These are phyloP conservation scores for Poecile montanus DNA, from an alignment of 2,797 vertebrate genomes.

Conservation along the genomic window DNA sequence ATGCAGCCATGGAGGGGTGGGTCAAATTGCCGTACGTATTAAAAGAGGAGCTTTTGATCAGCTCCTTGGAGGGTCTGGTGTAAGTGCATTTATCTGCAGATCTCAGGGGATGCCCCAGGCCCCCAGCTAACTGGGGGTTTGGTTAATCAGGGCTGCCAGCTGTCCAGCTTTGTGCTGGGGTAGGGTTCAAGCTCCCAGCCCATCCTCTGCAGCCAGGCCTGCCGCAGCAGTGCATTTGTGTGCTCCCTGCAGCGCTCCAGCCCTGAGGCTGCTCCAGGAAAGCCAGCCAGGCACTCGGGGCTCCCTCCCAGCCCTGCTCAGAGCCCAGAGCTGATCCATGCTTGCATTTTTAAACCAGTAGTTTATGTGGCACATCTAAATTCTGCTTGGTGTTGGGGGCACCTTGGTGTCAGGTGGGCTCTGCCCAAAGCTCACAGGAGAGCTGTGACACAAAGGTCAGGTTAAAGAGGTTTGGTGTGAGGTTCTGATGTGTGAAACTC, in stretches of 20 bases:
- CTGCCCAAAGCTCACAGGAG: neutral
- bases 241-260: neutral
- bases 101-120: constrained; percentile 25
- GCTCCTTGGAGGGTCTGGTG: neutral
- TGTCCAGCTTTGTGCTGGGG: neutral
- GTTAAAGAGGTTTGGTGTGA: neutral
- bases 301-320: neutral
- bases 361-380: neutral
- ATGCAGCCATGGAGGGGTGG: neutral
- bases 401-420: neutral
- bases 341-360: neutral
- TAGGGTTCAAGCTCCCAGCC: constrained; percentile 40
- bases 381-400: too few relatives aligned
- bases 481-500: rapidly evolving
- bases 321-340: neutral
- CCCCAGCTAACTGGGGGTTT: constrained; percentile 26
- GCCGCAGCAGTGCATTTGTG: neutral
- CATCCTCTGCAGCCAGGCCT: neutral
- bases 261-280: neutral
- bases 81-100: constrained; percentile 47
- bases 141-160: constrained; percentile 65
- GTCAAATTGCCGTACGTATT: constrained; percentile 57
- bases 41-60: constrained; percentile 55
- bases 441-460: rapidly evolving
- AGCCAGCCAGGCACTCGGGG: neutral